Conservation (phyloP, 92 coral and sea anemone species). For the Actinernus sp. region DNA sequence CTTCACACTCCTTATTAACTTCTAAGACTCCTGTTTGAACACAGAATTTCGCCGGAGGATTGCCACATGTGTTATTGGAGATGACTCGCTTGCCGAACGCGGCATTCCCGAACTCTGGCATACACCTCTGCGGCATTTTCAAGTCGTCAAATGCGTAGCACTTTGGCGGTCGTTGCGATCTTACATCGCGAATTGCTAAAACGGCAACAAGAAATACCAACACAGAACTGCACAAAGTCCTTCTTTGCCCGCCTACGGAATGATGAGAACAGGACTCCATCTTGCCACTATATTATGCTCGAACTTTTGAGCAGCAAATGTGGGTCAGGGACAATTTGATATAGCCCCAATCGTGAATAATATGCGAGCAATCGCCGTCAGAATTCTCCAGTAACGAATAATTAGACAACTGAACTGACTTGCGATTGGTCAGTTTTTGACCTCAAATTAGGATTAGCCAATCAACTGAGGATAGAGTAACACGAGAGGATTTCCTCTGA, state of each 20-base stretch:
- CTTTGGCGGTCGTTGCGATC: slow-evolving; percentile 21
- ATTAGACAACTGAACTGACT: not conserved
- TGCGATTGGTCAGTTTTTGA: slow-evolving; percentile 58
- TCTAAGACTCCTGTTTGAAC: slow-evolving; percentile 89
- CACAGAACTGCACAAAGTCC: too few relatives aligned
- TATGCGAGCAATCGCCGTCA: slow-evolving; percentile 59
- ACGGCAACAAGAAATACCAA: slow-evolving; percentile 1
- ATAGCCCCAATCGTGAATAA: slow-evolving; percentile 14
- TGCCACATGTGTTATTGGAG: slow-evolving; percentile 96
- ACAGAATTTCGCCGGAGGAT: slow-evolving; percentile 83
- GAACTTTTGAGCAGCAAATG: slow-evolving; percentile 20
- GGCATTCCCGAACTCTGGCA: slow-evolving; percentile 96
- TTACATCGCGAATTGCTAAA: not conserved
- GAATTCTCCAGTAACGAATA: slow-evolving; percentile 22
- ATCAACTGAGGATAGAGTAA: slow-evolving; percentile 54
- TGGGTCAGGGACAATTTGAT: slow-evolving; percentile 17
- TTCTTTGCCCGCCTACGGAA: too few relatives aligned
- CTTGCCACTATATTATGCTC: slow-evolving; percentile 23
- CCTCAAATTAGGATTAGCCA: slow-evolving; percentile 36
- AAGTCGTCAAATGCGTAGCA: slow-evolving; percentile 58
- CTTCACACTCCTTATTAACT: slow-evolving; percentile 80
- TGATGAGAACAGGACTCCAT: slow-evolving; percentile 15
- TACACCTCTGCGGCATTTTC: slow-evolving; percentile 68
- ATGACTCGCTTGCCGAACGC: slow-evolving; percentile 77
- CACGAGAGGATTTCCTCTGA: slow-evolving; percentile 92